Base-by-base conservation (phyloP, 2,888 invertebrate species). In the Chloroclysta siterata region DNA sequence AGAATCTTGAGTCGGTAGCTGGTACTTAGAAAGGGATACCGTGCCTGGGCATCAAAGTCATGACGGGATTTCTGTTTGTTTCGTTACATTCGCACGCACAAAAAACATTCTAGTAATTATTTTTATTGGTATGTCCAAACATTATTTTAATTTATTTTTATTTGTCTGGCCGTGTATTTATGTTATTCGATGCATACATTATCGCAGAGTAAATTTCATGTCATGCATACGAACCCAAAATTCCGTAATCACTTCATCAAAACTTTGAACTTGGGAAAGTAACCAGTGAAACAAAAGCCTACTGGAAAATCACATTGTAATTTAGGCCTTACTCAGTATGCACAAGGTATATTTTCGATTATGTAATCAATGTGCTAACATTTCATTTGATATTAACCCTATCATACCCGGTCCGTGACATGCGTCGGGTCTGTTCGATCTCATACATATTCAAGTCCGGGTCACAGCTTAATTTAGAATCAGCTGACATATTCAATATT, bases 321-420 rank as follows among this genome's bases (percentile, higher is more conserved):
- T 51, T 52, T 61, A 36, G 11, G n/a, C 60, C 54, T 44, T 72
- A 39, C 4, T 13, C 4, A 11, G 1, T 22, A 36, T 3, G 6
- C 8, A 10, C 62, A 72, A 48, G 60, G 66, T 62, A 14, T 22
- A 52, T 42, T 65, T 63, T 69, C 41, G 39, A 46, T 60, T 48
- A 28, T 0, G 14, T 58, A 56, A 50, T 61, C 58, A 61, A 65
- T 56, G 63, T 72, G 68, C 74, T 76, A 81, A 75, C 60, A 73
- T 74, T 68, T 65, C 68, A 73, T 60, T 76, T 72, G 68, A 74
- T 76, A 82, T 81, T 78, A 82, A 79, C 80, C 79, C 76, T 78
- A 81, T 81, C 77, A 77, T 76, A 71, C 72, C 74, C 67, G 76
- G 22, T 70, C 77, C 77, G 76, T 83, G 83, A 80, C 84, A 83